Base-by-base conservation (phyloP, 2,888 invertebrate genomes). In the Drosophila incognita region DNA sequence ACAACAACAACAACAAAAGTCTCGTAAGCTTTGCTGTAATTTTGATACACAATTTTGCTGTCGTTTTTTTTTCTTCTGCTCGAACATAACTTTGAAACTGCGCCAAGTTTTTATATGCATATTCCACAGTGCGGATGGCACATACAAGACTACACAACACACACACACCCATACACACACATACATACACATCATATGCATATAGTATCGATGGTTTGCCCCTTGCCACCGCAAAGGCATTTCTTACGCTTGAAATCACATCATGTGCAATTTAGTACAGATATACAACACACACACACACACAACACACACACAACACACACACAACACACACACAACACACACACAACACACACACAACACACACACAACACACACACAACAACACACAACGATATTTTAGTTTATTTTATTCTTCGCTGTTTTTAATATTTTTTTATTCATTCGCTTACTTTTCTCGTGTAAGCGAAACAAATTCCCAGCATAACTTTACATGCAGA, bases 191-290 rank as follows among this genome's bases (percentile, higher is more conserved):
- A 31, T 21, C 21, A 52, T 33, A 15, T 54, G 56, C n/a, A n/a
- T 46, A 68, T 72, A 74, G 72, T 84, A 84, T 84, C 72, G 89
- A 87, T 74, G 86, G 61, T 42, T 56, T 58, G 35, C 56, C 58
- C 38, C 65, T n/a, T 27, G 46, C 54, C 33, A 53, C 46, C 66
- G 40, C 52, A 51, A 67, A 70, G 83, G 74, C 76, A 82, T 88
- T 90, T 85, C 85, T 82, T 82, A 88, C 84, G 85, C 90, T 90
- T 66, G 83, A 90, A 88, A 85, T 88, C 90, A 90, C 90, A 90
- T 90, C 89, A 85, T 90, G 88, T 85, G 89, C 86, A 90, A 85
- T 90, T 90, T 88, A 67, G 80, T 88, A 77, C 90, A 87, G 75
- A 88, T 79, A 88, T 72, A 67, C 69, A 67, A 58, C 67, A 77